Evolutionary conservation across 2,797 vertebrate species (phyloP).

Genomic region (Enteromius argenteus): DNA sequence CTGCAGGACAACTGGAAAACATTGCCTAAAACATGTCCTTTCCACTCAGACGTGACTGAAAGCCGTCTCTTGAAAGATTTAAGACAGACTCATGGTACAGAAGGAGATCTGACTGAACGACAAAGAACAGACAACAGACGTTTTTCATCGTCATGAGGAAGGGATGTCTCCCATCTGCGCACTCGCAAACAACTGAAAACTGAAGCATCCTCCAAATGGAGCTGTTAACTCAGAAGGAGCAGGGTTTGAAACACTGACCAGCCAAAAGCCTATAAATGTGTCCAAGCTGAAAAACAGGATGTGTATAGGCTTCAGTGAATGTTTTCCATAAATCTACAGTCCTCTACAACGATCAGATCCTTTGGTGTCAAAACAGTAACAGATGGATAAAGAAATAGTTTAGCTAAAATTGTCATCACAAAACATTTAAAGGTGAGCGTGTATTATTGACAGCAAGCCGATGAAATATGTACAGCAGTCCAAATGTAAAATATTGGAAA

Average conservation of each 20-base stretch:
- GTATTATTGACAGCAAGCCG: neutral
- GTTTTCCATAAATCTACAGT: conserved; percentile 6
- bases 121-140: conserved; percentile 19
- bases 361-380: neutral
- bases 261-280: conserved; percentile 4
- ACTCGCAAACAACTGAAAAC: neutral
- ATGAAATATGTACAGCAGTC: neutral
- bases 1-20: conserved; percentile 18
- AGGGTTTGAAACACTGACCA: conserved; percentile 23
- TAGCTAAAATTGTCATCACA: neutral
- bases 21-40: neutral
- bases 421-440: neutral
- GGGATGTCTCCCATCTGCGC: neutral
- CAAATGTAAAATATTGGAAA: neutral
- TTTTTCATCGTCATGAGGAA: neutral
- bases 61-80: conserved; percentile 8
- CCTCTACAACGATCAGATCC: neutral
- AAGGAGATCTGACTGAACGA: conserved; percentile 17
- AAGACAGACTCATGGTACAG: neutral
- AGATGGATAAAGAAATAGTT: neutral
- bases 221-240: neutral
- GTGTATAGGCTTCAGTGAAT: neutral
- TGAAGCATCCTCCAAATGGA: neutral
- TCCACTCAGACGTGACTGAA: conserved; percentile 9
- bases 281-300: neutral